Evolutionary conservation across 2,797 vertebrate genomes (phyloP).

Genomic region (Glyptemys insculpta): DNA sequence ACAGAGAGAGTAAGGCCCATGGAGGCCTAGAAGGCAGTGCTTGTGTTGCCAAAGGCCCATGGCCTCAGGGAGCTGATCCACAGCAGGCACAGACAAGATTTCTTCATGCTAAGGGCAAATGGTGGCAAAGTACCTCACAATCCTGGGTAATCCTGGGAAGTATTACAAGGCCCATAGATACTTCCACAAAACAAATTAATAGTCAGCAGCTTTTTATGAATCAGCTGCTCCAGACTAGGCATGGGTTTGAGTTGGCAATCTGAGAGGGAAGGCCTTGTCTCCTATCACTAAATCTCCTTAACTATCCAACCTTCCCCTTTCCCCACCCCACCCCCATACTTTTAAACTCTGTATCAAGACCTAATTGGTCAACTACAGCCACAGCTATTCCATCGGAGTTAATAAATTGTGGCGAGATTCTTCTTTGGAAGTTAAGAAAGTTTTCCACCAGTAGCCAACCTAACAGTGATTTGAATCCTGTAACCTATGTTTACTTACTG

Average conservation of each 20-base stretch:
- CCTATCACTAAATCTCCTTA: not conserved
- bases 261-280: not conserved
- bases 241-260: not conserved
- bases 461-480: not conserved
- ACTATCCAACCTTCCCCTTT: not conserved
- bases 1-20: too few relatives aligned
- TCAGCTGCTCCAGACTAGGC: not conserved
- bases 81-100: too few relatives aligned
- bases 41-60: too few relatives aligned
- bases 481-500: not conserved
- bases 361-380: not conserved
- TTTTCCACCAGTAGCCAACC: not conserved
- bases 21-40: too few relatives aligned
- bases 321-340: not conserved
- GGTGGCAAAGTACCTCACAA: too few relatives aligned
- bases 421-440: too few relatives aligned
- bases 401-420: rapidly evolving
- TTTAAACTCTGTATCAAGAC: not conserved
- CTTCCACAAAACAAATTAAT: not conserved
- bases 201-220: not conserved
- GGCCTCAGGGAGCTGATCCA: too few relatives aligned
- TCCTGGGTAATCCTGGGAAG: too few relatives aligned
- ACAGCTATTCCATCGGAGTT: not conserved
- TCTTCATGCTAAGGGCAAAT: too few relatives aligned
- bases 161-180: not conserved